These are phyloP conservation scores for Phrynocephalus guinanensis DNA, from an alignment of 2,797 vertebrate genomes.

Conservation along the genomic window DNA sequence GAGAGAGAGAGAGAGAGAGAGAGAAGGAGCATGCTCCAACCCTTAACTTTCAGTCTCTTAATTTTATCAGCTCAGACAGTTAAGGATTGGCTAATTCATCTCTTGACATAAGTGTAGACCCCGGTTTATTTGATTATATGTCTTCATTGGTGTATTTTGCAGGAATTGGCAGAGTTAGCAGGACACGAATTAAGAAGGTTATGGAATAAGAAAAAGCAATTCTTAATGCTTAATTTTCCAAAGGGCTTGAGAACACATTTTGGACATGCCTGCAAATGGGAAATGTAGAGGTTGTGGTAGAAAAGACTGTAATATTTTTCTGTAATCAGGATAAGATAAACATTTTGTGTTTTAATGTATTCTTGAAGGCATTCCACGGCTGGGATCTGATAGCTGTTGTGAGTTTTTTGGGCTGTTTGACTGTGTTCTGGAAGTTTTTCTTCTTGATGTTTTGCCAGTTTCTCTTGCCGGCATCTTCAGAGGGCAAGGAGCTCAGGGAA, in stretches of 20 bases:
- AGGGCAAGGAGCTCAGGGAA: too few species aligned
- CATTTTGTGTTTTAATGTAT: not conserved
- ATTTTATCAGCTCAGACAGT: not conserved
- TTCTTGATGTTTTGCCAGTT: too few species aligned
- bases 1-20: too few species aligned
- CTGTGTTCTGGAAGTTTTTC: too few species aligned
- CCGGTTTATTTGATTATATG: not conserved
- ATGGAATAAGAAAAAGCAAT: not conserved
- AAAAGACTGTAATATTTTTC: not conserved
- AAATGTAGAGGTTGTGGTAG: not conserved
- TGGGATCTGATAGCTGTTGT: too few species aligned
- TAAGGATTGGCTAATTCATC: not conserved
- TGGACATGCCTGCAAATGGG: not conserved
- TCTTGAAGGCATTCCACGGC: too few species aligned
- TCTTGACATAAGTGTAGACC: constrained; percentile 8
- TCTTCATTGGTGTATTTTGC: not conserved
- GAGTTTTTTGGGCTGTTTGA: too few species aligned
- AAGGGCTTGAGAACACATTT: not conserved
- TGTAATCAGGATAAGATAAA: too few species aligned
- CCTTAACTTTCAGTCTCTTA: not conserved
- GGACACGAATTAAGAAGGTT: not conserved
- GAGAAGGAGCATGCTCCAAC: not conserved
- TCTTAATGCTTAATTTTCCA: not conserved
- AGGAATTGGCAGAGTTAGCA: constrained; percentile 10
- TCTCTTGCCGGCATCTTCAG: too few species aligned